Percentiles rank a stretch among this genome's conserved stretches.
These are phyloP conservation scores for Threskiornis aethiopicus DNA, from an alignment of 2,797 vertebrate genomes.

Conservation along the genomic window DNA sequence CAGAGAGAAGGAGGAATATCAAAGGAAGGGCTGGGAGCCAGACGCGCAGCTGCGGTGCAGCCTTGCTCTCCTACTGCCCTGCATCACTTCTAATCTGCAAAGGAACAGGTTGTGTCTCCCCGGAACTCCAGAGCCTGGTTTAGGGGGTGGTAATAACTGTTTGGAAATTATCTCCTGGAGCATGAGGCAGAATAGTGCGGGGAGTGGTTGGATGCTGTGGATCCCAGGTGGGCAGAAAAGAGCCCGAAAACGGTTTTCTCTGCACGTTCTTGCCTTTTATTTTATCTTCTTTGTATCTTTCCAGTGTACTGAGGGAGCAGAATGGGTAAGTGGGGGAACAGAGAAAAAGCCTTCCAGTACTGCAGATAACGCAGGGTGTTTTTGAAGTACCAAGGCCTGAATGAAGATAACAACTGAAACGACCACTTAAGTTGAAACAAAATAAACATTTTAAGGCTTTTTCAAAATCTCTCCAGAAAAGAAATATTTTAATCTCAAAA, in stretches of 20 bases:
- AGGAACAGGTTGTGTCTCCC: neutral
- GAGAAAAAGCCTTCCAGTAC: neutral
- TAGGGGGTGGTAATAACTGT: neutral
- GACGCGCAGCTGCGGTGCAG: neutral
- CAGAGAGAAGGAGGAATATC: neutral
- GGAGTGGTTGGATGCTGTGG: neutral
- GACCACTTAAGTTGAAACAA: neutral
- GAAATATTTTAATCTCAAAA: neutral
- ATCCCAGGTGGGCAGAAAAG: neutral
- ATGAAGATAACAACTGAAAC: neutral
- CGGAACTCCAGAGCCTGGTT: neutral
- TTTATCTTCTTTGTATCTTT: neutral
- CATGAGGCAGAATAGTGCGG: neutral
- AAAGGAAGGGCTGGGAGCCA: neutral
- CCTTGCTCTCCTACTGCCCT: neutral
- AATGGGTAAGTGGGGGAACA: too few relatives aligned
- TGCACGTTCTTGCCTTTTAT: neutral
- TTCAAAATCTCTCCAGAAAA: neutral
- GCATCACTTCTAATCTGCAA: neutral
- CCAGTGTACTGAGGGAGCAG: neutral
- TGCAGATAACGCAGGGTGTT: neutral
- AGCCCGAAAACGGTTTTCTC: neutral
- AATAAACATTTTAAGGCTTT: neutral
- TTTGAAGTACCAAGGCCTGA: neutral
- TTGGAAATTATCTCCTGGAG: neutral